Percentiles rank a stretch among this genome's conserved stretches.
Conservation (phyloP, 2,888 invertebrate genomes). For the Drosophila niveifrons region DNA sequence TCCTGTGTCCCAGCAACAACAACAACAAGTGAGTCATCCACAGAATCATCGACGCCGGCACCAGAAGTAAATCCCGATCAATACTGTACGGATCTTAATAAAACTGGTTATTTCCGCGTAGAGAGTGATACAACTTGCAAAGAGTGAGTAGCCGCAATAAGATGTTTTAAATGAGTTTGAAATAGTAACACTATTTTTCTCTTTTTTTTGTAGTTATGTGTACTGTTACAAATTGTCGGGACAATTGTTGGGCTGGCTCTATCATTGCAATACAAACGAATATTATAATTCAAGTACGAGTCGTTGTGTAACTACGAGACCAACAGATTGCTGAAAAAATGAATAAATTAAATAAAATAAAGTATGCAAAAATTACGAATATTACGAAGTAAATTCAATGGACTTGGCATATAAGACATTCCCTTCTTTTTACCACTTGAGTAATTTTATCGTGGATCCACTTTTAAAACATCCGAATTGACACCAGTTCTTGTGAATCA, state of each 20-base stretch:
- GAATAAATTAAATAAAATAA: too few relatives aligned
- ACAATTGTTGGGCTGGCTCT: conserved; percentile 56
- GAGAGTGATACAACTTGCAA: conserved; percentile 63
- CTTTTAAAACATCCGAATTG: not conserved
- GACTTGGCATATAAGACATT: not conserved
- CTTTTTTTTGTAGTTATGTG: conserved; percentile 46
- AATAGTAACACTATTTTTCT: not conserved
- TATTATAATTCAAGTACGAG: conserved; percentile 51
- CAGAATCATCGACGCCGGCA: conserved; percentile 22
- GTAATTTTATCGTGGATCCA: not conserved
- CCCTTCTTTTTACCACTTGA: not conserved
- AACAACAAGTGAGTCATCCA: not conserved
- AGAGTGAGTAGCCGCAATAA: conserved; percentile 47
- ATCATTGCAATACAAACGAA: conserved; percentile 49
- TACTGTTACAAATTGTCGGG: conserved; percentile 55
- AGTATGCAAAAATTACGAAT: too few relatives aligned
- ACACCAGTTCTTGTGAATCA: not conserved
- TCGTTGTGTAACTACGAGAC: conserved; percentile 26
- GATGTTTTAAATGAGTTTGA: not conserved
- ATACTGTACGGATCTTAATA: conserved; percentile 44
- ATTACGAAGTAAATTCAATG: not conserved
- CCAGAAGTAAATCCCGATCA: conserved; percentile 25
- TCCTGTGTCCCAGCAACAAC: conserved; percentile 30
- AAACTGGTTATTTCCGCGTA: conserved; percentile 57
- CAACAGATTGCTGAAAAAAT: conserved; percentile 28